These are phyloP conservation scores for Isoperla grammatica DNA, from an alignment of 2,888 invertebrate species.

Conservation along the genomic window DNA sequence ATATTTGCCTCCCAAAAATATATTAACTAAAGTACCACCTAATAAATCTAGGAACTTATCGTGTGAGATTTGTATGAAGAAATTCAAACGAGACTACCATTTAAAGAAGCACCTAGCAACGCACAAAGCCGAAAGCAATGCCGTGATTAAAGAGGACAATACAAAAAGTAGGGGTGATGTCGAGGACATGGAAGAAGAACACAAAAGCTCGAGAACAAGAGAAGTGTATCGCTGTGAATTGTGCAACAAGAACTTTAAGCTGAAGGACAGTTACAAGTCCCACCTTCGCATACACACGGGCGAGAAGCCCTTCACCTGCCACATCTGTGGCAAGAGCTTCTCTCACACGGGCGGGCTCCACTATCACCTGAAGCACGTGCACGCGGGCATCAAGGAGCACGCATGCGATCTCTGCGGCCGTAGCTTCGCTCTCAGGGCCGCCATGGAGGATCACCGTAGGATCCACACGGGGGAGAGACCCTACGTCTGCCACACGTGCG, in stretches of 20 bases:
- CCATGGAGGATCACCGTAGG: conserved; percentile 37
- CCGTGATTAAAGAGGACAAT: no score
- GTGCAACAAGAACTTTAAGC: conserved; percentile 12
- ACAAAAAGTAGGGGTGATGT: no score
- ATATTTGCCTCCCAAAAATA: no score
- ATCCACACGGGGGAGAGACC: conserved; percentile 41
- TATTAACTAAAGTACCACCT: no score
- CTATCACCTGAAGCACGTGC: conserved; percentile 49
- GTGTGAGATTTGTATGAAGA: no score
- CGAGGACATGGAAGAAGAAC: no score
- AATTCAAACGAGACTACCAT: no score
- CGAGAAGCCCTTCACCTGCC: conserved; percentile 56
- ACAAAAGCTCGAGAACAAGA: neutral
- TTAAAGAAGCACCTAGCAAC: no score
- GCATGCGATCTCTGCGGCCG: conserved; percentile 46
- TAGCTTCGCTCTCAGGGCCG: conserved; percentile 1
- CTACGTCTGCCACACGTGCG: conserved; percentile 37
- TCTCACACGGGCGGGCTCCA: neutral
- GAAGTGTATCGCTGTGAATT: neutral
- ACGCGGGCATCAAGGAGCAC: conserved; percentile 46
- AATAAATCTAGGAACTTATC: no score
- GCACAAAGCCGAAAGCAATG: no score
- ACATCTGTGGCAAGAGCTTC: conserved; percentile 61
- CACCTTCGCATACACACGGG: conserved; percentile 49
- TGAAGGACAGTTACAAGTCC: conserved; percentile 26